phyloP scores from a whole-genome alignment of 2,113 vertebrate genomes.

The Lynx canadensis region DNA sequence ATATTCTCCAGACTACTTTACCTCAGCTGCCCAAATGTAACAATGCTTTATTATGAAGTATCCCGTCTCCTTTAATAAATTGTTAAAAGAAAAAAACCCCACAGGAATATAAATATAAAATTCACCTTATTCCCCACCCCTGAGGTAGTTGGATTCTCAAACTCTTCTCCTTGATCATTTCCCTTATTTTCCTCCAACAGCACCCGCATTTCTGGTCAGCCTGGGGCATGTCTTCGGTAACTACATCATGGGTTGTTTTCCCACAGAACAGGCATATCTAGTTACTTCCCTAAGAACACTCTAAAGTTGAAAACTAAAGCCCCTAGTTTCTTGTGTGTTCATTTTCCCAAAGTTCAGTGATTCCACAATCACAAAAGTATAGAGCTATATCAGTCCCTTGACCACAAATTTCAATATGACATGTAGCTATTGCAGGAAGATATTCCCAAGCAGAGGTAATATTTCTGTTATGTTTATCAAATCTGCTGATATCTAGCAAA shows the following conservation, averaged over 20 bases:
- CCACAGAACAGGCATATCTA: neutral
- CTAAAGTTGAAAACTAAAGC: neutral
- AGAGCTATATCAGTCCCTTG: neutral
- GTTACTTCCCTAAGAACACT: neutral
- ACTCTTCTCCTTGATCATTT: neutral
- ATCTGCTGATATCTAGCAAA: neutral
- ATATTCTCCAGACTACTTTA: neutral
- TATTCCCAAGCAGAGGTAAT: neutral
- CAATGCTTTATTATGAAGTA: neutral
- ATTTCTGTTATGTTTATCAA: neutral
- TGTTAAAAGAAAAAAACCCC: neutral
- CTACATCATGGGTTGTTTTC: neutral
- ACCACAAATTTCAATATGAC: neutral
- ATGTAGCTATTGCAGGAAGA: neutral
- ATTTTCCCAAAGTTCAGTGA: neutral
- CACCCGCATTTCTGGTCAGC: neutral
- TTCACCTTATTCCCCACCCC: rapidly evolving
- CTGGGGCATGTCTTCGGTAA: neutral
- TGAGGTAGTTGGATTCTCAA: neutral
- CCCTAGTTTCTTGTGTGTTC: neutral
- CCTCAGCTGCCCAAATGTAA: neutral
- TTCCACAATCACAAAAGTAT: neutral
- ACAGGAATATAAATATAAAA: neutral
- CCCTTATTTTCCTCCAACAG: neutral
- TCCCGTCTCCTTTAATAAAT: neutral